Base-by-base conservation (phyloP, 2,113 vertebrate genomes). In the Coracopsis vasa region DNA sequence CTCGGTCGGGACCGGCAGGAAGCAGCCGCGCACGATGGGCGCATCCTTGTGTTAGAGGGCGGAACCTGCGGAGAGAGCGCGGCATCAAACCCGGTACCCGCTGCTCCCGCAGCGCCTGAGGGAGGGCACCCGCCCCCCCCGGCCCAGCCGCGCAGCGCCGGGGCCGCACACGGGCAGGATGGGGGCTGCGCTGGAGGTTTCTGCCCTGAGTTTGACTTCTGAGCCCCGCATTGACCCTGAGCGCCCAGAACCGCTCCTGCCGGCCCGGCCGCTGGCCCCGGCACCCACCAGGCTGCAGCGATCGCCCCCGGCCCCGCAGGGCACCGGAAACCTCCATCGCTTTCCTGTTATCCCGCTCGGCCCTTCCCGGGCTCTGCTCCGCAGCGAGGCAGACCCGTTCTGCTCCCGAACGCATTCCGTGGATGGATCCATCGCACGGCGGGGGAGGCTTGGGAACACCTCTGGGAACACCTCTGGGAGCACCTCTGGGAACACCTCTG, bases 1-100 rank as follows among this genome's bases (percentile, higher is more conserved):
- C 61, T 42, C 6, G 0, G 66, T 75, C 1, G 2, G 90, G 72
- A 66, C 79, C 0, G 16, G 92, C 91, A 94, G 95, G 95, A 97
- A 94, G 88, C 75, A 69, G 88, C 67, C 16, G 64, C 94, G 64
- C 19, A 19, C 44, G 81, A 48, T 18, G 50, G 94, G 86, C 91
- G 91, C 95, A 94, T 86, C 94, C 91, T 78, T 93, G 91, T 70
- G 88, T 81, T 56, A 70, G 88, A 92, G 92, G 82, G 94, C 75
- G 92, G 86, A 92, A 96, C 94, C 94, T 93, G 88, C 27, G 82
- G 42, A 69, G 58, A n/a, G 88, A 92, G 67, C 1, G 8, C 14
- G 41, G 70, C 50, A 3, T 17, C 27, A 29, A 20, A 51, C 11
- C 44, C 88, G 92, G 90, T 73, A 14, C 35, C 58, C 12, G 33